phyloP scores from a whole-genome alignment of 2,888 invertebrate genomes.

The Cylindroiulus punctatus region DNA sequence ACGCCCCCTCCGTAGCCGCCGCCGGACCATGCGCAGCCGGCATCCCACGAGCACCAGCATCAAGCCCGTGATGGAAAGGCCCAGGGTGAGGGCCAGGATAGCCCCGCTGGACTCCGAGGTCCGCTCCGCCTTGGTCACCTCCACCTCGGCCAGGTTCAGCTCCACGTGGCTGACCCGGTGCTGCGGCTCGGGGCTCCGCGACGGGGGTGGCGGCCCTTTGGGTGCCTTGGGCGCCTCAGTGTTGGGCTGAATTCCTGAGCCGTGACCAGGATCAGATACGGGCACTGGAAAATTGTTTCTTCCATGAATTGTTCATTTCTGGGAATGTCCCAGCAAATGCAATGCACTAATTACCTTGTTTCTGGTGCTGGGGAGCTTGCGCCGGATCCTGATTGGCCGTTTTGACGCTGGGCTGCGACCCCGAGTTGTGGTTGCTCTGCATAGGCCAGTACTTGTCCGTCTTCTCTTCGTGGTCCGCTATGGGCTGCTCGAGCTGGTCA shows the following conservation, averaged over 20 bases:
- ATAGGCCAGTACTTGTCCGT: neutral
- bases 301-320: too few species aligned
- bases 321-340: too few species aligned
- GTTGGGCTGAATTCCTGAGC: neutral
- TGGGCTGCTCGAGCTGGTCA: slow-evolving; percentile 7
- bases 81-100: slow-evolving; percentile 81
- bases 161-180: slow-evolving; percentile 47
- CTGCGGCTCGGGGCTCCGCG: neutral
- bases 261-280: neutral
- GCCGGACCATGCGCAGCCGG: slow-evolving; percentile 78
- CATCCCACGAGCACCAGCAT: slow-evolving; percentile 85
- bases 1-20: slow-evolving; percentile 79
- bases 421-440: neutral
- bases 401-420: neutral
- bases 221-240: neutral
- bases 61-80: slow-evolving; percentile 81
- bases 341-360: neutral
- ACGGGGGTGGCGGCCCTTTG: too few species aligned
- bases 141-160: slow-evolving; percentile 60
- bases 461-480: neutral
- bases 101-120: slow-evolving; percentile 74
- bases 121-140: slow-evolving; percentile 61
- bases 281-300: too few species aligned
- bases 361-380: slow-evolving; percentile 11
- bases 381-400: neutral